These are phyloP conservation scores for Prietella phreatophila DNA, from an alignment of 2,113 vertebrate species.

Conservation along the genomic window DNA sequence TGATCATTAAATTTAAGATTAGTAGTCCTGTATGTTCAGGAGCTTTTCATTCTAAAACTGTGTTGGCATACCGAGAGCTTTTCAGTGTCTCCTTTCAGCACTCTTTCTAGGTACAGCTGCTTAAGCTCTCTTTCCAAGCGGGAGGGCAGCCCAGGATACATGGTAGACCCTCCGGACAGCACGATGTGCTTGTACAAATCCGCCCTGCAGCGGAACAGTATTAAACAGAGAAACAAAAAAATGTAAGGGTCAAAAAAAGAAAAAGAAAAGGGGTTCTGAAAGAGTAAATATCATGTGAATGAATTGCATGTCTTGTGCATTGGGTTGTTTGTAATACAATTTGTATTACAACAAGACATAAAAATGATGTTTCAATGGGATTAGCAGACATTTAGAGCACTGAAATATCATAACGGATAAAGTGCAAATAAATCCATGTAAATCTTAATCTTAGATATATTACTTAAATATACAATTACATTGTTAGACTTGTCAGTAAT, in stretches of 20 bases:
- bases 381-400: neutral
- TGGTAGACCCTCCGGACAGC: slow-evolving; percentile 80
- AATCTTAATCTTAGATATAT: neutral
- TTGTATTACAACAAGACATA: neutral
- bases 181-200: slow-evolving; percentile 91
- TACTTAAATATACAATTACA: neutral
- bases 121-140: slow-evolving; percentile 75
- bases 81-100: slow-evolving; percentile 84
- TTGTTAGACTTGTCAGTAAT: neutral
- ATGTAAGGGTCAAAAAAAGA: neutral
- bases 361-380: neutral
- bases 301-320: neutral
- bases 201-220: slow-evolving; percentile 64
- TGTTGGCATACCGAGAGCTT: slow-evolving; percentile 79
- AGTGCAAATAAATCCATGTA: neutral
- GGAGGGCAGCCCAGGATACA: slow-evolving; percentile 67
- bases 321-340: neutral
- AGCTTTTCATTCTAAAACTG: neutral
- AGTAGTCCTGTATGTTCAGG: neutral
- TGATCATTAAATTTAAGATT: neutral
- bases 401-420: neutral
- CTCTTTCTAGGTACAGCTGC: slow-evolving; percentile 85
- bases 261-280: neutral
- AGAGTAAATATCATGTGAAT: neutral
- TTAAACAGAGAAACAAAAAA: neutral